Evolutionary conservation across 2,888 invertebrate genomes (phyloP), one percentile per base, ranked within the genome.

Genomic region (Drosophila paramelanica): DNA sequence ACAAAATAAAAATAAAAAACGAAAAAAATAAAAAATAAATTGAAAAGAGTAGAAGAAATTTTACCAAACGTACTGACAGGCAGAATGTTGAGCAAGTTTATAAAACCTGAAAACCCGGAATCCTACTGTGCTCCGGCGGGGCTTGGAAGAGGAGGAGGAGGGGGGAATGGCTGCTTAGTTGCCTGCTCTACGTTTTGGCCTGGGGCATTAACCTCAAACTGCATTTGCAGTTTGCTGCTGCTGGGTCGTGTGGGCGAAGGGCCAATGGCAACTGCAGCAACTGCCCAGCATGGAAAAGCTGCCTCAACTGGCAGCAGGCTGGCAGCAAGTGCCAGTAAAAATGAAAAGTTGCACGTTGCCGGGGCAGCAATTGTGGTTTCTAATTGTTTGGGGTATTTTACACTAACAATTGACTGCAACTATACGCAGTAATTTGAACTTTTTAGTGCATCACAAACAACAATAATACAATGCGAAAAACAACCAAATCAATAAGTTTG

Each of bases 321-420:
- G 61, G 58, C 71, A 56, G 74, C 61, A 68, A 75, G 62, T 78
- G 81, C 74, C 83, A 76, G 81, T 70, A 72, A 83, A 83, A 83
- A 86, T 83, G 83, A 83, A 83, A 86, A 83, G 84, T 86, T 83
- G 61, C 71, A 58, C 71, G 70, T 77, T 72, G 79, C 73, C 55
- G 70, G 68, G 51, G 66, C 71, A 73, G 82, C 86, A 83, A 83
- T 86, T 83, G 82, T 81, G 82, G 86, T 79, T 81, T 83, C 86
- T 83, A 83, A 83, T 86, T 83, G 84, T 83, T 83, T 83, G 74
- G 86, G 81, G 84, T 72, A 81, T 86, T 83, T 86, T 79, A 68
- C 84, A 79, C 86, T 86, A 83, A 81, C 79, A 86, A 83, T 86
- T 83, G 83, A 79, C 86, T 74, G 67, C 82, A 86, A 70, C 83